A percentile compares a stretch with the other conserved stretches of the same genome.
phyloP scores from a whole-genome alignment of 2,888 invertebrate genomes.

The Tanypteryx hageni region DNA sequence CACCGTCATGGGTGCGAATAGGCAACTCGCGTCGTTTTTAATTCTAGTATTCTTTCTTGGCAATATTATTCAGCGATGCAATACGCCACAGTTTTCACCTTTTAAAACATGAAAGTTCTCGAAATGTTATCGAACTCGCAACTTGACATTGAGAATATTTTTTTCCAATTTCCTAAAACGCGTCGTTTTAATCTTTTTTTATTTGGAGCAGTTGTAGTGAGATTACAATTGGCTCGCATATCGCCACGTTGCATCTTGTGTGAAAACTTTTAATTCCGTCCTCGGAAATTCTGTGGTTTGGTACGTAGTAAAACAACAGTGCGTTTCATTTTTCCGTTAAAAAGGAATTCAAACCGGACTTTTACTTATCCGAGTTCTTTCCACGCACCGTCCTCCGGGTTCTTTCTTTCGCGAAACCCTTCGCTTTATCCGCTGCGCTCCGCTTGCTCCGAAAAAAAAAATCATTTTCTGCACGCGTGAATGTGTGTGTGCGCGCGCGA shows the following conservation, averaged over 20 bases:
- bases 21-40: no score
- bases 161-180: no score
- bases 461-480: no score
- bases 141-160: no score
- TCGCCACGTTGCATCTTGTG: not conserved
- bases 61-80: no score
- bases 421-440: not conserved
- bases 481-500: not conserved
- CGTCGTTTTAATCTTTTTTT: not conserved
- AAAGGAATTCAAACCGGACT: not conserved
- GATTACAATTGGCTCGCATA: not conserved
- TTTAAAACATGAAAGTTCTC: no score
- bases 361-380: not conserved
- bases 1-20: no score
- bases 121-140: no score
- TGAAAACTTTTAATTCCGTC: not conserved
- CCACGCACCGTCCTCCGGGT: not conserved
- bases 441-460: not conserved
- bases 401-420: not conserved
- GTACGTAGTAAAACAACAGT: not conserved
- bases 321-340: not conserved
- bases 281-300: not conserved
- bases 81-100: no score
- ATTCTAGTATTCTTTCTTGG: no score
- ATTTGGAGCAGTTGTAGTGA: not conserved